phyloP scores from a whole-genome alignment of 2,888 invertebrate species.

The Patella caerulea region DNA sequence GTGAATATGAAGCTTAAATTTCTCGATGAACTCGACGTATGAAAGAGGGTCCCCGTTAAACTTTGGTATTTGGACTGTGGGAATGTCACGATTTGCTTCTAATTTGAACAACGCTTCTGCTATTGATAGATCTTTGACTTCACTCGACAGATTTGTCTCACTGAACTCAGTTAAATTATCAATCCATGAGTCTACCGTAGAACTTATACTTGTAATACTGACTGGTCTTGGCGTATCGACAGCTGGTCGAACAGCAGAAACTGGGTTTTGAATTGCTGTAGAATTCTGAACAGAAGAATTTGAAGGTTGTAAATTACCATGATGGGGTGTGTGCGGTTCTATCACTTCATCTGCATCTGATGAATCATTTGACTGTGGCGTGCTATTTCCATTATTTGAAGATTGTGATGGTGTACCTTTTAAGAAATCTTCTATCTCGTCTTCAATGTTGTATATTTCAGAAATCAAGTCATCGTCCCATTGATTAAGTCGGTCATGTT shows the following conservation, averaged over 20 bases:
- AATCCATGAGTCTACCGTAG: constrained; percentile 11
- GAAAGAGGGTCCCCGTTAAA: constrained; percentile 17
- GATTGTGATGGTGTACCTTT: neutral
- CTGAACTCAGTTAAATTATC: neutral
- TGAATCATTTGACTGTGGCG: neutral
- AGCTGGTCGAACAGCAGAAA: neutral
- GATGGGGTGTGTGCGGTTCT: neutral
- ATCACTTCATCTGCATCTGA: neutral
- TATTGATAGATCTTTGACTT: neutral
- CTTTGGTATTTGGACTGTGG: constrained; percentile 8
- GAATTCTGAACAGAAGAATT: neutral
- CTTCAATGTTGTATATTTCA: neutral
- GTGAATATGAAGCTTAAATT: constrained; percentile 21
- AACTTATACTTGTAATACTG: neutral
- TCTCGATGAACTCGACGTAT: constrained; percentile 25
- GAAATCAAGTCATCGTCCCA: constrained; percentile 4
- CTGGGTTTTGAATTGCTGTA: neutral
- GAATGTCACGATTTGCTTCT: constrained; percentile 3
- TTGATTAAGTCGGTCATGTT: constrained; percentile 3
- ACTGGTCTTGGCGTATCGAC: neutral
- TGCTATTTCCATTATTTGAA: neutral
- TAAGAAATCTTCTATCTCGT: neutral
- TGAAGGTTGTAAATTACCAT: neutral
- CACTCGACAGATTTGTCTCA: neutral
- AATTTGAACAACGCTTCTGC: constrained; percentile 15